A percentile compares a stretch with the other conserved stretches of the same genome.
These are phyloP conservation scores for Junonia oenone DNA, from an alignment of 2,888 invertebrate genomes.

Conservation along the genomic window DNA sequence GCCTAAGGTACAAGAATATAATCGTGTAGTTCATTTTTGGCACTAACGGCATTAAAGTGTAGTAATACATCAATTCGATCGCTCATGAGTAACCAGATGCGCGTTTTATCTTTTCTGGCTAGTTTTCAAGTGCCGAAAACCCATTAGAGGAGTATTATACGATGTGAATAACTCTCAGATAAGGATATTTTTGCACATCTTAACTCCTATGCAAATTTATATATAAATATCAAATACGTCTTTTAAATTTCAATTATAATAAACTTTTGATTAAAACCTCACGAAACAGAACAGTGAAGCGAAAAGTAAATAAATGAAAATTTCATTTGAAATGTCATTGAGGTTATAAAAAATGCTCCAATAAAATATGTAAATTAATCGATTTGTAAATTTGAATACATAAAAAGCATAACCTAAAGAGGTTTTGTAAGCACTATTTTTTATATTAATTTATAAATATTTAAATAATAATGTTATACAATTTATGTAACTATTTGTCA, in stretches of 20 bases:
- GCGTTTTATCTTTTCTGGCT: slow-evolving; percentile 70
- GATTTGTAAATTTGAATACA: too few relatives aligned
- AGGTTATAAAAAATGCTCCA: too few relatives aligned
- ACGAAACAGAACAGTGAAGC: too few relatives aligned
- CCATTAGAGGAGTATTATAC: slow-evolving; percentile 69
- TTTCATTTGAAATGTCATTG: too few relatives aligned
- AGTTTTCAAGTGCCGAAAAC: slow-evolving; percentile 73
- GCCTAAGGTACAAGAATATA: not conserved
- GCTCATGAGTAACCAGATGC: slow-evolving; percentile 65
- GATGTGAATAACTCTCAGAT: slow-evolving; percentile 55
- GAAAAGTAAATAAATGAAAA: too few relatives aligned
- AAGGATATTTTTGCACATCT: slow-evolving; percentile 48
- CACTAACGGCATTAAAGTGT: slow-evolving; percentile 62
- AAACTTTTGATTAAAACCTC: too few relatives aligned
- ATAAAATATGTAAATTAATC: too few relatives aligned
- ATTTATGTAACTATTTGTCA: not conserved
- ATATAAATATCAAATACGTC: not conserved
- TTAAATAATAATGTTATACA: not conserved
- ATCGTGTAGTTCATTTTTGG: slow-evolving; percentile 45
- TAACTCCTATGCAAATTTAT: not conserved
- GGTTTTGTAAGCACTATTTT: not conserved
- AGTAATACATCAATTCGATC: slow-evolving; percentile 61
- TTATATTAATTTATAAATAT: not conserved
- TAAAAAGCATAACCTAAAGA: too few relatives aligned
- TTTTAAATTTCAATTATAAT: not conserved